phyloP scores from a whole-genome alignment of 2,888 invertebrate genomes.

The Meliscaeva auricollis region DNA sequence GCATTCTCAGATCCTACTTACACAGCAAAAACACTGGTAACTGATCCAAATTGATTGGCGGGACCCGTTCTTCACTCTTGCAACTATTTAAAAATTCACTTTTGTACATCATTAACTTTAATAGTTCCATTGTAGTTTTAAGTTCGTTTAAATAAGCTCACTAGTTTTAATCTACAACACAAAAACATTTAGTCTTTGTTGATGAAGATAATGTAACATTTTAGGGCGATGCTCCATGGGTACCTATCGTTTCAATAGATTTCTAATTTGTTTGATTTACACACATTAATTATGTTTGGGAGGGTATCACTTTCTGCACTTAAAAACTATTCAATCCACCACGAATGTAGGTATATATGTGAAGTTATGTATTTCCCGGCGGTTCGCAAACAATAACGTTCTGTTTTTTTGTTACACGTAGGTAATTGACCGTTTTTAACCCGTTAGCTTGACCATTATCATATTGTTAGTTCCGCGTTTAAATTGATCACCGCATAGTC shows the following conservation, averaged over 20 bases:
- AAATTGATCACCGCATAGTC: slow-evolving; percentile 58
- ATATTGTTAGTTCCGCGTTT: slow-evolving; percentile 30
- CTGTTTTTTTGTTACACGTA: slow-evolving; percentile 1
- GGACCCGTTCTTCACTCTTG: slow-evolving; percentile 87
- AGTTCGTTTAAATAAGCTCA: background rate
- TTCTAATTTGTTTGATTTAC: background rate
- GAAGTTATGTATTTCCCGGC: background rate
- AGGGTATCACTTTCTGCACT: slow-evolving; percentile 16
- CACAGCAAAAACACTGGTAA: slow-evolving; percentile 90
- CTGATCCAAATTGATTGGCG: slow-evolving; percentile 90
- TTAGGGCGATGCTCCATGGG: background rate
- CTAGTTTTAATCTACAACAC: slow-evolving; percentile 22
- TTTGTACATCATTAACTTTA: slow-evolving; percentile 84
- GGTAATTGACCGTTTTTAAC: slow-evolving; percentile 17
- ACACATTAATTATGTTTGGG: background rate
- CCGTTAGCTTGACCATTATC: slow-evolving; percentile 50
- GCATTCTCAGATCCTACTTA: slow-evolving; percentile 86
- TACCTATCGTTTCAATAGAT: slow-evolving; percentile 27
- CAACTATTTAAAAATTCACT: slow-evolving; percentile 83
- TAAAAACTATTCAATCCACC: slow-evolving; percentile 20
- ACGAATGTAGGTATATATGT: background rate
- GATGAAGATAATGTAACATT: background rate
- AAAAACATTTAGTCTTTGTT: slow-evolving; percentile 10
- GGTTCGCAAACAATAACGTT: slow-evolving; percentile 15
- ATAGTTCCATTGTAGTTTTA: slow-evolving; percentile 83